Percentiles rank a stretch among this genome's conserved stretches.
These are phyloP conservation scores for Brenthis daphne DNA, from an alignment of 2,888 invertebrate genomes.

Conservation along the genomic window DNA sequence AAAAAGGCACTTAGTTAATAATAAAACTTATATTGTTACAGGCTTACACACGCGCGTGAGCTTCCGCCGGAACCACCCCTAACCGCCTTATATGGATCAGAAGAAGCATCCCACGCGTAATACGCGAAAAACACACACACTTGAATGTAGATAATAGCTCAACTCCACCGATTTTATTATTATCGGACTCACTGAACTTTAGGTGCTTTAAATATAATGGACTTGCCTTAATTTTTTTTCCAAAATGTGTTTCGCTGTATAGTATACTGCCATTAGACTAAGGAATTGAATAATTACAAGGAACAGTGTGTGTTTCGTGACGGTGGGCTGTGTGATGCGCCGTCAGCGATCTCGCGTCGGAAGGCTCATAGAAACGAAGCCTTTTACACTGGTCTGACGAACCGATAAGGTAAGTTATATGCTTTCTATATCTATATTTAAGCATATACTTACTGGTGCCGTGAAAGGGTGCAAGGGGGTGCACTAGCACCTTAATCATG, in stretches of 20 bases:
- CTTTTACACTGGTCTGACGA: conserved; percentile 72
- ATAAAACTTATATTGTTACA: conserved; percentile 4
- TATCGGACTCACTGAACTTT: conserved; percentile 47
- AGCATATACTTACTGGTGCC: too few relatives aligned
- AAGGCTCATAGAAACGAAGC: conserved; percentile 50
- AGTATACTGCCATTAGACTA: conserved; percentile 42
- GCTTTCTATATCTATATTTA: too few relatives aligned
- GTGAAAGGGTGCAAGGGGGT: too few relatives aligned
- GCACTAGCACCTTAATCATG: too few relatives aligned
- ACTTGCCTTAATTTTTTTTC: conserved; percentile 56
- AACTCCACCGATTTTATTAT: conserved; percentile 41
- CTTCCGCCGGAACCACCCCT: conserved; percentile 25
- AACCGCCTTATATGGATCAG: conserved; percentile 79
- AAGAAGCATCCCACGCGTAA: conserved; percentile 69
- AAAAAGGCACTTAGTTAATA: background rate
- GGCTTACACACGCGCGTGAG: conserved; percentile 5
- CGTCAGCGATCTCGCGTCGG: conserved; percentile 57
- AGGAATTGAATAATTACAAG: conserved; percentile 39
- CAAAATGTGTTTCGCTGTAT: conserved; percentile 51
- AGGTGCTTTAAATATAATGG: conserved; percentile 55
- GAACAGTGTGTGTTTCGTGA: conserved; percentile 49
- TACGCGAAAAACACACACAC: conserved; percentile 66
- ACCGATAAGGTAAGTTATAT: conserved; percentile 67
- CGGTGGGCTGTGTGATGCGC: conserved; percentile 68
- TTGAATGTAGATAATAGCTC: conserved; percentile 70